A percentile compares a stretch with the other conserved stretches of the same genome.
Evolutionary conservation across 2,113 vertebrate species (phyloP).

Genomic region (Vicugna pacos): DNA sequence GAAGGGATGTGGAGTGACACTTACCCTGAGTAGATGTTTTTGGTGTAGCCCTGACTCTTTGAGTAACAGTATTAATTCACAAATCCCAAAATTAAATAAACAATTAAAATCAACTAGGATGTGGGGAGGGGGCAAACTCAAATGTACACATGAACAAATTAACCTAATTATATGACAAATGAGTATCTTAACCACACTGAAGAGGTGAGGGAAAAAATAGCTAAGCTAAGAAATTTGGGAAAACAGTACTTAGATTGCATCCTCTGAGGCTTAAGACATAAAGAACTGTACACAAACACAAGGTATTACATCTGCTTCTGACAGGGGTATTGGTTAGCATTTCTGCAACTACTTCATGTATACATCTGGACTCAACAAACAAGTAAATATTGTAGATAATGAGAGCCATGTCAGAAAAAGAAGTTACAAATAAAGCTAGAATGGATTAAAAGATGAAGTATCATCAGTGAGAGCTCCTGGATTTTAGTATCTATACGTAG

Average conservation of each 20-base stretch:
- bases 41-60: not conserved
- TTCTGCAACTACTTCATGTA: not conserved
- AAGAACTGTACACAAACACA: not conserved
- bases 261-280: not conserved
- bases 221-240: not conserved
- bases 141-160: not conserved
- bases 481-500: not conserved
- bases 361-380: not conserved
- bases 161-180: not conserved
- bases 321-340: not conserved
- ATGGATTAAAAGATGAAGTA: not conserved
- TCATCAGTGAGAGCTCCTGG: not conserved
- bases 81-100: not conserved
- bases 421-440: not conserved
- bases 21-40: not conserved
- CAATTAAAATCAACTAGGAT: not conserved
- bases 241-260: not conserved
- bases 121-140: not conserved
- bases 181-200: not conserved
- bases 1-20: not conserved
- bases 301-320: not conserved
- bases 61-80: not conserved
- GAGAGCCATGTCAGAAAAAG: not conserved
- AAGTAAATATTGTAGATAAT: not conserved
- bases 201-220: not conserved